Base-by-base conservation (phyloP, 2,888 invertebrate genomes). In the Boloria selene region DNA sequence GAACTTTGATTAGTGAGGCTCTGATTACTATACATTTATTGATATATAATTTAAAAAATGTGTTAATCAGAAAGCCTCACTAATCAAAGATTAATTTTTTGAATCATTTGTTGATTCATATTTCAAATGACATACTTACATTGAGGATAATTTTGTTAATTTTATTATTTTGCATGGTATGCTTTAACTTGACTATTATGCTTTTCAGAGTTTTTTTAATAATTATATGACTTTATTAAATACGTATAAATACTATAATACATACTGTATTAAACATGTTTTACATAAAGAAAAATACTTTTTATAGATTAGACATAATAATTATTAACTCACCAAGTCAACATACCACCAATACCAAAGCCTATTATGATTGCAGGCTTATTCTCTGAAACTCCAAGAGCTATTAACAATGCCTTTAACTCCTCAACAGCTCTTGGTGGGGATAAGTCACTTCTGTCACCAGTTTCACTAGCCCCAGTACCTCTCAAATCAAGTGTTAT, bases 301-400 rank as follows among this genome's bases (percentile, higher is more conserved):
- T 10, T 38, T 10, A 10, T 38, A 10, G 7, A 10, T 22, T 22
- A n/a, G n/a, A 22, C 22, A 22, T 22, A 2, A 22, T 44, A 13
- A 45, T 7, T 49, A 16, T 70, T 51, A 44, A 74, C 86, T 83
- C 70, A 91, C 92, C 92, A 92, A 63, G 89, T 78, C n/a, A 92
- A 78, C 87, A 92, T 86, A 13, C 92, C 92, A 3, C 92, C 92
- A 63, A 92, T 83, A 0, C 91, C 91, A 70, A 90, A 89, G 4
- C 92, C 92, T 10, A 92, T 85, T 0, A 91, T 80, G 16, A 85
- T 77, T 2, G 88, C 90, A 2, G 84, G 90, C 16, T 76, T 80
- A 13, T 71, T 78, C 47, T 85, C 80, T 0, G 88, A 81, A 2
- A 82, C 89, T 13, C 88, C 91, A 0, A 91, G 72, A 1, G 89